Evolutionary conservation across 2,888 invertebrate species (phyloP).

Genomic region (Teinopalpus imperialis): DNA sequence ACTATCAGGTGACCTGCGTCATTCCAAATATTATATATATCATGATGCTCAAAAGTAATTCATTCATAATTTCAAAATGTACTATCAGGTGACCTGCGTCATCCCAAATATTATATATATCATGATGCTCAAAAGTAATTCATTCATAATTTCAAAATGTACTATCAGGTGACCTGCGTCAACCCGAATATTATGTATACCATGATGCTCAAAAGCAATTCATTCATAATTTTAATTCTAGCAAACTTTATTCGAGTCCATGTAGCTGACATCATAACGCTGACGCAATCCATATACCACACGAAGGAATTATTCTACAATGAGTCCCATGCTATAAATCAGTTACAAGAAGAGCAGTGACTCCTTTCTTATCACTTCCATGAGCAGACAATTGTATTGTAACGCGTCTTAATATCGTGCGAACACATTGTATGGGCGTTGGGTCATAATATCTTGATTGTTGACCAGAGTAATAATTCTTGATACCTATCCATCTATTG

Average conservation of each 20-base stretch:
- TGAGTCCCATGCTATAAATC: constrained; percentile 29
- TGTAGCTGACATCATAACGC: constrained; percentile 35
- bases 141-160: too few species aligned
- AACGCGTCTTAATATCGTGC: constrained; percentile 11
- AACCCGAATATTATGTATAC: too few species aligned
- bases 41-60: too few species aligned
- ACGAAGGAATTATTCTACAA: constrained; percentile 31
- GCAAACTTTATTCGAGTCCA: constrained; percentile 13
- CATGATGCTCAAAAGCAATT: too few species aligned
- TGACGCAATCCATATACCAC: constrained; percentile 38
- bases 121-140: too few species aligned
- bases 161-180: too few species aligned
- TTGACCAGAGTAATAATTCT: not conserved
- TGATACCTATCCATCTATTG: too few species aligned
- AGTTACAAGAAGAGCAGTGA: constrained; percentile 21
- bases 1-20: too few species aligned
- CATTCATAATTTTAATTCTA: constrained; percentile 9
- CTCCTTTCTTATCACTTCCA: constrained; percentile 12
- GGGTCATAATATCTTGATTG: not conserved
- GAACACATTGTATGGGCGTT: not conserved
- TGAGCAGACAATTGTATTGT: constrained; percentile 17
- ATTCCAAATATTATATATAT: too few species aligned
- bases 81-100: too few species aligned
- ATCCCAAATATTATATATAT: too few species aligned
- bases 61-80: too few species aligned